Conservation (phyloP, 2,797 vertebrate species). For the Thunnus albacares region DNA sequence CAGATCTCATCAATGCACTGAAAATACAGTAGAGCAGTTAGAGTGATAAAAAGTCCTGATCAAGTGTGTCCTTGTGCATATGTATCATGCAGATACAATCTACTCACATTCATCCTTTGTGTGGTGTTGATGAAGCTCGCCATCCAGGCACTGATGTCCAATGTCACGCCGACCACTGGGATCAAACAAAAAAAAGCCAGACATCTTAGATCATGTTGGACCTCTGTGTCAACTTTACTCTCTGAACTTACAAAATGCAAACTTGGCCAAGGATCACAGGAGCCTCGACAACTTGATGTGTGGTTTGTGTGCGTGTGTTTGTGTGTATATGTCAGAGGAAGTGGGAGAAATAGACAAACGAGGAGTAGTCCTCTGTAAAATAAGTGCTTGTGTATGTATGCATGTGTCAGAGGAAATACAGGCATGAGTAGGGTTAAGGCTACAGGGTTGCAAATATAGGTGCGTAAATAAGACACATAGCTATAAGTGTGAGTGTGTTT, state of each 20-base stretch:
- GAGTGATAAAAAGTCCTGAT: background rate
- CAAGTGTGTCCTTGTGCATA: background rate
- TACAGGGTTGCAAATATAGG: constrained; percentile 14
- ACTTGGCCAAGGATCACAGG: constrained; percentile 79
- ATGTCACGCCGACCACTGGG: constrained; percentile 95
- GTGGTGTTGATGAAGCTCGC: constrained; percentile 92
- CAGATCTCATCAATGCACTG: constrained; percentile 95
- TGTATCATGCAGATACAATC: constrained; percentile 1
- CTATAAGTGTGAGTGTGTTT: constrained; percentile 45
- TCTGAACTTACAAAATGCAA: constrained; percentile 70
- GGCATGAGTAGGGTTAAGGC: constrained; percentile 15
- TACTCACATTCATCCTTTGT: constrained; percentile 90
- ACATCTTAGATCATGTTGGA: constrained; percentile 71
- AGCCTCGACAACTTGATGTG: constrained; percentile 66
- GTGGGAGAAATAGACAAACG: constrained; percentile 54
- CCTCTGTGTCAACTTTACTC: constrained; percentile 78
- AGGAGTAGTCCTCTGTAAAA: constrained; percentile 40
- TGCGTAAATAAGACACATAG: constrained; percentile 38
- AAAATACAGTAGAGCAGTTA: constrained; percentile 61
- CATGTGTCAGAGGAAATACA: constrained; percentile 35
- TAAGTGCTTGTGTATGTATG: constrained; percentile 9
- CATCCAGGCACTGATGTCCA: constrained; percentile 92
- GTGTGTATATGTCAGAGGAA: constrained; percentile 51
- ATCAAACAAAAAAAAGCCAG: constrained; percentile 72
- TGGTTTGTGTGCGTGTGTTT: constrained; percentile 69